Percentiles rank a stretch among this genome's conserved stretches.
Conservation (phyloP, 1,140 invertebrate species). For the Sinella curviseta region DNA sequence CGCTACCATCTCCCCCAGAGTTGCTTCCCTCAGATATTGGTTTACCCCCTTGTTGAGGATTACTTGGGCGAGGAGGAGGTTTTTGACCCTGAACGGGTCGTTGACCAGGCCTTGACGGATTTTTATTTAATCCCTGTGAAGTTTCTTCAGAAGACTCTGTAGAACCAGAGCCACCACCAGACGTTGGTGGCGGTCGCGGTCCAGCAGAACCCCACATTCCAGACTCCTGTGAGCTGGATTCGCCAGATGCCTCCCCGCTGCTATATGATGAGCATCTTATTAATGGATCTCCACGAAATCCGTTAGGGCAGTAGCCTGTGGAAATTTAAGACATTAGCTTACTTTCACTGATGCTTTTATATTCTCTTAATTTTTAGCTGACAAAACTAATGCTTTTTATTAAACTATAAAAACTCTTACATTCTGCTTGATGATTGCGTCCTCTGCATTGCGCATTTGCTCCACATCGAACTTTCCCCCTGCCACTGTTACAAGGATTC, state of each 20-base stretch:
- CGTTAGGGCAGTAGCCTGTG: constrained; percentile 35
- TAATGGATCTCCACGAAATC: constrained; percentile 36
- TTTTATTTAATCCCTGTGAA: neutral
- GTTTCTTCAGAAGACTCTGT: neutral
- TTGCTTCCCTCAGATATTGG: neutral
- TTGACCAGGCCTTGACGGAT: neutral
- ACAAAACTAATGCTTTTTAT: no score
- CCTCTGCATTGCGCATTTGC: neutral
- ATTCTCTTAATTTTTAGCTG: no score
- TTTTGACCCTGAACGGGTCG: neutral
- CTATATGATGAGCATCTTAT: constrained; percentile 43
- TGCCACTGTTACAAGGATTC: neutral
- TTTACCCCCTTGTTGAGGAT: neutral
- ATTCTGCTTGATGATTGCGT: neutral
- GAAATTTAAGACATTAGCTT: no score
- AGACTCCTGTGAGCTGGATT: neutral
- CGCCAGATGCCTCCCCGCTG: neutral
- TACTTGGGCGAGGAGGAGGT: neutral
- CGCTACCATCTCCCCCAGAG: neutral
- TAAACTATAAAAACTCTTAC: no score
- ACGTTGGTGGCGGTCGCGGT: constrained; percentile 41
- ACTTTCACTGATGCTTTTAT: no score
- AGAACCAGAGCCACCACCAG: constrained; percentile 22
- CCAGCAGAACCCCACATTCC: constrained; percentile 49
- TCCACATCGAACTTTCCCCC: constrained; percentile 19